phyloP scores from a whole-genome alignment of 2,888 invertebrate species.

The Dolomedes plantarius region DNA sequence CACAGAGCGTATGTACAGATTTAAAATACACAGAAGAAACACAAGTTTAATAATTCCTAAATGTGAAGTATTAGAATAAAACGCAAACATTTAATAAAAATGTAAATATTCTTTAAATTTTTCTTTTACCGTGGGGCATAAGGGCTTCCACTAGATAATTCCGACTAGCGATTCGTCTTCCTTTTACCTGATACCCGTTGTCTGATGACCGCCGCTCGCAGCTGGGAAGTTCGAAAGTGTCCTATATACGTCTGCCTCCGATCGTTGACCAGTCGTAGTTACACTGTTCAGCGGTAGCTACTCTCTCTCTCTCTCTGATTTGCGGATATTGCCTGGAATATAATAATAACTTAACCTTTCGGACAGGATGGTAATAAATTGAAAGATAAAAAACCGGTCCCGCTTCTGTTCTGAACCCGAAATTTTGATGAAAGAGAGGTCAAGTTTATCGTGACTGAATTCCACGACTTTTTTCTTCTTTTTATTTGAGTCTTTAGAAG shows the following conservation, averaged over 20 bases:
- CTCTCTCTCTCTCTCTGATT: neutral
- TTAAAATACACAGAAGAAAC: too few relatives aligned
- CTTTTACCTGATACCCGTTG: neutral
- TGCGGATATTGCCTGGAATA: neutral
- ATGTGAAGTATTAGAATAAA: too few relatives aligned
- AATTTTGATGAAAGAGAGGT: neutral
- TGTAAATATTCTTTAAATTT: too few relatives aligned
- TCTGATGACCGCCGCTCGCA: neutral
- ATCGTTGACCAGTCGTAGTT: neutral
- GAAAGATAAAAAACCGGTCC: neutral
- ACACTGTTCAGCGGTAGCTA: neutral
- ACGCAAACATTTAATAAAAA: too few relatives aligned
- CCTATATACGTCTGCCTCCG: neutral
- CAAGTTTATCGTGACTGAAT: neutral
- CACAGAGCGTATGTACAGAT: too few relatives aligned
- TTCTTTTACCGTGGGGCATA: constrained; percentile 4
- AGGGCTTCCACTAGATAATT: neutral
- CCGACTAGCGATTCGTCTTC: neutral
- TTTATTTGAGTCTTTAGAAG: too few relatives aligned
- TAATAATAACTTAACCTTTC: neutral
- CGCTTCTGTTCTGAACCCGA: neutral
- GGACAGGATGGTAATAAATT: neutral
- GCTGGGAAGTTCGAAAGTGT: too few relatives aligned
- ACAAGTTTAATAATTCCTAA: too few relatives aligned
- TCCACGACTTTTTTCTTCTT: too few relatives aligned